Evolutionary conservation across 2,888 invertebrate species (phyloP), one percentile per base, ranked within the genome.

Genomic region (Pyrochroa serraticornis): DNA sequence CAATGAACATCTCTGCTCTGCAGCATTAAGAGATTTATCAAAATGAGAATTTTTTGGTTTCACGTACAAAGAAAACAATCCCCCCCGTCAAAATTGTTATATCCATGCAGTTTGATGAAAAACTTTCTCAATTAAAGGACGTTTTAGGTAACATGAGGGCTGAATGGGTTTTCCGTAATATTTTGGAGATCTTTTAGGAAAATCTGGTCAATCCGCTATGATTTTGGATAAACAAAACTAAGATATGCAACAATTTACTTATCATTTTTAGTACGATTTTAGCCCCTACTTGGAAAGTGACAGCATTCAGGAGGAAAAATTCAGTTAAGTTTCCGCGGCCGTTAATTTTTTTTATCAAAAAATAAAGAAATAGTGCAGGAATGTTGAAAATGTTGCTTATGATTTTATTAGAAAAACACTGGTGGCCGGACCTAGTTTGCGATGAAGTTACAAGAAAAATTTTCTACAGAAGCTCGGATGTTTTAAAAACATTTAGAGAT

Each of bases 31-130:
- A 32, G 95, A 97, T 75, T 84, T 95, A 69, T 90, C 93, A n/a
- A 93, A 95, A 76, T 91, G 94, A 0, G 95, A 96, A 81, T 97
- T 94, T 73, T 82, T 93, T 12, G 92, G 92, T 0, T 88, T 91
- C 42, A 82, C 92, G 36, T 94, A 95, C 72, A 86, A 87, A 60
- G 92, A 93, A 78, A 94, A 95, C 74, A 89, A 91, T 76, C 90
- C 93, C 0, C 5, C 22, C 5, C 5, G 3, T 22, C 22, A 22
- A 22, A 5, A 22, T 22, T 22, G 3, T 5, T 5, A 22, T 22
- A 22, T 22, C 5, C 2, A 22, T 5, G 5, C 76, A 92, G 46
- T 93, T 95, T 0, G 87, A 88, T 0, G 81, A 85, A 68, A 75
- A 77, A 46, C 78, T 77, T 1, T 57, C 77, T 51, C 64, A 72